Base-by-base conservation (phyloP, 2,888 invertebrate species). In the Orthosia gracilis region DNA sequence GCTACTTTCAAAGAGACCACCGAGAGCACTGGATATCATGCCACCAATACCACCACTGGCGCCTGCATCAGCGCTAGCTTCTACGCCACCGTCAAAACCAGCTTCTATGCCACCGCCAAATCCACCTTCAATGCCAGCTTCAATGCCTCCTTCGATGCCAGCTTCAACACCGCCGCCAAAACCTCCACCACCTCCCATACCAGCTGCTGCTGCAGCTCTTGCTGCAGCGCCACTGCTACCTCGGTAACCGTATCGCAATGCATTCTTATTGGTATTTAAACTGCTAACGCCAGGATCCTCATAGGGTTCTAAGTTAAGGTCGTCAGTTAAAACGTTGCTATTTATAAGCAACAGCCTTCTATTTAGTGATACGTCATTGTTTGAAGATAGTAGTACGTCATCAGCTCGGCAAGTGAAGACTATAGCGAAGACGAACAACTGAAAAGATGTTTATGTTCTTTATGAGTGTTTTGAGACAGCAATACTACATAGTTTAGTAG, bases 351-450 rank as follows among this genome's bases (percentile, higher is more conserved):
- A 40, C 40, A 40, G n/a, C 21, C 17, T 52, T 52, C 21, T 21
- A 17, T 4, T 65, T 5, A 54, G 52, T 65, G 65, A 54, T 21
- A 40, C 31, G 21, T 65, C 40, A 65, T 65, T 59, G 26, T 50
- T 70, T 70, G 45, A 70, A 72, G 26, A 72, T 71, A 47, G 47
- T 54, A 61, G 31, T 18, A 55, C 58, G n/a, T 80, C 63, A 67
- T 81, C 59, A 73, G 76, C 81, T 73, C 72, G 72, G 69, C 81
- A 81, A 67, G 63, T 68, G 72, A 69, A 64, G 67, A 81, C n/a
- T 59, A 81, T 54, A 61, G 77, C 64, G 52, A 67, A 81, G 64
- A 81, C 50, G 77, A 81, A 73, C 57, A 77, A 70, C 80, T 81
- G 82, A 70, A 81, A 81, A 58, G 5, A 40, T 52, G 15, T 59